Evolutionary conservation across 2,888 invertebrate genomes (phyloP), one percentile per base, ranked within the genome.

Genomic region (Linnaemya tessellans): DNA sequence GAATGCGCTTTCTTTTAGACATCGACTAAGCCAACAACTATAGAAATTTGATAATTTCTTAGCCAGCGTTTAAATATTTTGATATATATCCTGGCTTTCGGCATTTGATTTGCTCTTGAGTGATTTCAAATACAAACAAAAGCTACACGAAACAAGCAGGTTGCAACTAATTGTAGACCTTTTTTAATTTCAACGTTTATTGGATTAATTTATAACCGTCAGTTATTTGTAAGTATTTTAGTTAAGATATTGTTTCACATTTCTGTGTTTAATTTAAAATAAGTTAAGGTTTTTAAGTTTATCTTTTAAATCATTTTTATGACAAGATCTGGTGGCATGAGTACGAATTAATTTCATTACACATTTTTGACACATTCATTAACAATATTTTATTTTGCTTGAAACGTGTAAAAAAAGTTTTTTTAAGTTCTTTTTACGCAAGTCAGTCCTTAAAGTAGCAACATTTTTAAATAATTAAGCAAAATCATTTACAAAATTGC

Each of bases 151-250:
- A 13, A 62, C 3, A 38, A 13, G 10, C 22, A 8, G 25, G 10
- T 18, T 51, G 13, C 38, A 75, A 64, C 18, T 41, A 11, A 49
- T 64, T 71, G 67, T 49, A 74, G n/a, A 41, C 22, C 56, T 30
- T 25, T 18, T 20, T 54, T 13, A 38, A 62, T 43, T 79, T 73
- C 30, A 73, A 74, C 78, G 78, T 70, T 78, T 54, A 82, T 71
- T 85, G 85, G 85, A 85, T 85, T 85, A 85, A 85, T 75, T 85
- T 79, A 65, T 49, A 79, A 65, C 65, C 58, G 35, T 60, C 62
- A 82, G 71, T 75, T 75, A 82, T 62, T 82, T 62, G 85, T 85
- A 82, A 85, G 85, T 85, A 85, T 71, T 64, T 18, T 67, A 74
- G 74, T 84, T 68, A 73, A 73, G 62, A 84, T 84, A 67, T 58